Conservation (phyloP, 2,888 invertebrate species). For the Imbricaverruca yamaguchii region DNA sequence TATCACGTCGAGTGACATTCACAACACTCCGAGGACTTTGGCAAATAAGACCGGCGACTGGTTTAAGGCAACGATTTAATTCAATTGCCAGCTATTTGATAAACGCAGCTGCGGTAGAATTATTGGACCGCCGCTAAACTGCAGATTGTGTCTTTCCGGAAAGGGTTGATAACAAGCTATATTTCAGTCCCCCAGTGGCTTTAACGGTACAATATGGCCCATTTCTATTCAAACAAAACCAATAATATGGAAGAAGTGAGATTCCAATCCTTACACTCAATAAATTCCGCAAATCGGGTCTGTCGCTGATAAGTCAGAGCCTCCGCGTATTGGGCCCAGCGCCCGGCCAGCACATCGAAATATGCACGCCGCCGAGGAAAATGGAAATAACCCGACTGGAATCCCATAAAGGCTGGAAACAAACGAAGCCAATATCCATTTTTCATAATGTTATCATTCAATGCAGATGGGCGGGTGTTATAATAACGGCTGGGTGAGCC, state of each 20-base stretch:
- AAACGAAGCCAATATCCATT: conserved; percentile 22
- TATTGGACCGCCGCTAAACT: conserved; percentile 21
- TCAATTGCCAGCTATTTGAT: conserved; percentile 16
- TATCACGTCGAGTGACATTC: conserved; percentile 16
- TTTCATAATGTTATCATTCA: conserved; percentile 22
- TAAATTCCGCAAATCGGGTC: conserved; percentile 4
- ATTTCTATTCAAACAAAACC: conserved; percentile 18
- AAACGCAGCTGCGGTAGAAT: conserved; percentile 12
- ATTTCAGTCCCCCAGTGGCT: conserved; percentile 12
- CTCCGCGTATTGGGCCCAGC: background rate
- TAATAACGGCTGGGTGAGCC: background rate
- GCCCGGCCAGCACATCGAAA: background rate
- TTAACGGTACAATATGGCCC: conserved; percentile 18
- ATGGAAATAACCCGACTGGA: conserved; percentile 22
- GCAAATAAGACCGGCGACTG: conserved; percentile 14
- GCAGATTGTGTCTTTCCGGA: conserved; percentile 21
- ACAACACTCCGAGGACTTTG: background rate
- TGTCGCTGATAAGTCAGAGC: background rate
- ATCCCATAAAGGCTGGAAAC: conserved; percentile 21
- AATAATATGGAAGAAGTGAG: conserved; percentile 19
- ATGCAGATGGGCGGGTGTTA: conserved; percentile 17
- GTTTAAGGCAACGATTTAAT: conserved; percentile 19
- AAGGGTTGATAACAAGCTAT: conserved; percentile 21
- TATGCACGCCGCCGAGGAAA: background rate
- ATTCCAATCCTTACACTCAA: conserved; percentile 21